Base-by-base conservation (phyloP, 1,140 invertebrate species). In the Hylyphantes graminicola region DNA sequence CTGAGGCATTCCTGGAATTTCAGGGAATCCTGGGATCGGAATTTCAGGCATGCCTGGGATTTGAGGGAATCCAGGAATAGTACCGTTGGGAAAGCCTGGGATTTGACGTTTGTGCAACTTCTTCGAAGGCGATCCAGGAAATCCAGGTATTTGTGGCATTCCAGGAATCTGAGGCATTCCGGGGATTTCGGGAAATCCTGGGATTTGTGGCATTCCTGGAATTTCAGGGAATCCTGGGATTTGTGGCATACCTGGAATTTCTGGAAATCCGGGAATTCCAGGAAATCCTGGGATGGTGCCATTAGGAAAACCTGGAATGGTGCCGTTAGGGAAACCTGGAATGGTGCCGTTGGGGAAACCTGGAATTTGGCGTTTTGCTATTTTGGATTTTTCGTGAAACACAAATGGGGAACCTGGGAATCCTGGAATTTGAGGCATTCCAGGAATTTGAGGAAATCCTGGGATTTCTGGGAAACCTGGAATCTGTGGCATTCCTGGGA, bases 1-100 rank as follows among this genome's bases (percentile, higher is more conserved):
- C 15, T 75, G 57, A 12, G 80, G 80, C 54, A 83, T 64, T 55
- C 80, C 80, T 0, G 80, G 80, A n/a, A n/a, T n/a, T n/a, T n/a
- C n/a, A n/a, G n/a, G n/a, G n/a, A n/a, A n/a, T n/a, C n/a, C n/a
- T n/a, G n/a, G n/a, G n/a, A n/a, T n/a, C n/a, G n/a, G n/a, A 0
- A 83, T 48, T 75, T 75, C 55, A 54, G 80, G 80, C 57, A 74
- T 54, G n/a, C 61, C 80, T 4, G 80, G 80, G 17, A 75, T 17
- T 74, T 74, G 21, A 1, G 70, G 80, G 68, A 74, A 74, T 8
- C 57, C 70, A 5, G 80, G 50, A 67, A 21, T 21, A 15, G 15
- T 57, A 10, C 15, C 9, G 55, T 57, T 10, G 15, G 64, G 77
- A 6, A 79, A 13, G 0, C 53, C 65, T 70, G 79, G 70, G 8